phyloP scores from a whole-genome alignment of 1,140 invertebrate species.

The Anastatus disparis region DNA sequence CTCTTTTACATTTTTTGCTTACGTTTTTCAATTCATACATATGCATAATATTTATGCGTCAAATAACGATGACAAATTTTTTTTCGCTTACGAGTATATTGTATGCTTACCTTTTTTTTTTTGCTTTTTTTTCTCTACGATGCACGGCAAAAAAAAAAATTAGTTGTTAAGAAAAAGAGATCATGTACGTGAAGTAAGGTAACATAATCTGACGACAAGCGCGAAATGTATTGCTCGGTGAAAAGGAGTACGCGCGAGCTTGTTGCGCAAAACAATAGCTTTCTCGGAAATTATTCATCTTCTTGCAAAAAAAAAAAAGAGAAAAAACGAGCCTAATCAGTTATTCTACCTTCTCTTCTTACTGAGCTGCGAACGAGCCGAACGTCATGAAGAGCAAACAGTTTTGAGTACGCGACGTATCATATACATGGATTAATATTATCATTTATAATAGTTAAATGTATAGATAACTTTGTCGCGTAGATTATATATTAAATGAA shows the following conservation, averaged over 20 bases:
- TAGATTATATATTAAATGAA: too few species aligned
- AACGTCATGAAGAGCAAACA: too few species aligned
- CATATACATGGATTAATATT: too few species aligned
- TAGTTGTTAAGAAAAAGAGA: too few species aligned
- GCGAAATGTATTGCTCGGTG: neutral
- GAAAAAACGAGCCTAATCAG: conserved; percentile 15
- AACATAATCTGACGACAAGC: conserved; percentile 5
- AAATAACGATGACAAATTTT: neutral
- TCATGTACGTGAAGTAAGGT: neutral
- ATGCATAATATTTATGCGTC: neutral
- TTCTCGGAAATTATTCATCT: conserved; percentile 6
- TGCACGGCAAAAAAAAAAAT: too few species aligned
- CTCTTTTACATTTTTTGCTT: too few species aligned
- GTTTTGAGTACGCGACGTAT: too few species aligned
- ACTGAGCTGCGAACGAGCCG: too few species aligned
- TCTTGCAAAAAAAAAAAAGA: neutral
- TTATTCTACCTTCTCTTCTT: conserved; percentile 7
- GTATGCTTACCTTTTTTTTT: neutral
- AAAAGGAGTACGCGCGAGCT: neutral
- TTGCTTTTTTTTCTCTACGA: neutral
- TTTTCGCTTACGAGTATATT: neutral
- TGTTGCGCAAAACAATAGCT: conserved; percentile 14
- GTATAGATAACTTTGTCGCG: too few species aligned
- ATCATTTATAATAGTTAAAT: too few species aligned
- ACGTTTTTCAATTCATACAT: too few species aligned